Base-by-base conservation (phyloP, 2,888 invertebrate species). In the Plagodis dolabraria region DNA sequence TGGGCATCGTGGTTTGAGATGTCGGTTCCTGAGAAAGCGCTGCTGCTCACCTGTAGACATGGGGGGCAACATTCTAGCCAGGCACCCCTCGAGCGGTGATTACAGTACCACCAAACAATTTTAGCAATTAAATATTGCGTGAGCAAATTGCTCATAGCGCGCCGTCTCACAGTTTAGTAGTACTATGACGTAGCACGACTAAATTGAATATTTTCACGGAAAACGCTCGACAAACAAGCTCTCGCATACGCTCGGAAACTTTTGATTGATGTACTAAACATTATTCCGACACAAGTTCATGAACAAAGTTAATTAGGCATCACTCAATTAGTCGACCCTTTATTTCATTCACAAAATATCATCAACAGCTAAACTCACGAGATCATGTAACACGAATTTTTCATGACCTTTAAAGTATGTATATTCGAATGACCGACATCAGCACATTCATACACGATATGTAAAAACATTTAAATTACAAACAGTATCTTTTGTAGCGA, bases 401-500 rank as follows among this genome's bases (percentile, higher is more conserved):
- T 50, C 36, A 10, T 49, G 34, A 52, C 48, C 57, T 53, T 69
- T 72, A 75, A 72, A 75, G 68, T 69, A 61, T 64, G 47, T n/a
- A n/a, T n/a, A n/a, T 67, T 69, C 61, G 68, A 72, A 70, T 63
- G 49, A 53, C 60, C 52, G 44, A 65, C 67, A 68, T 69, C 69
- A 70, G 65, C 60, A 47, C 53, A 56, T 48, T 57, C 56, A 52
- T 63, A 71, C 57, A 65, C 53, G 57, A 67, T 68, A 56, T 63
- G 60, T 63, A 65, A 67, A 68, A 71, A 67, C 67, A 65, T 67
- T 77, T 71, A 45, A 67, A 63, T 38, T 45, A 56, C 57, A 65
- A 68, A 71, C 70, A 72, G 68, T 4, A 71, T 59, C 67, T 64
- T 71, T 55, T 69, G 67, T 66, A 59, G 55, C 9, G 43, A 52